A percentile compares a stretch with the other conserved stretches of the same genome.
phyloP scores from a whole-genome alignment of 1,140 invertebrate genomes.

The Drosophila trapezifrons region DNA sequence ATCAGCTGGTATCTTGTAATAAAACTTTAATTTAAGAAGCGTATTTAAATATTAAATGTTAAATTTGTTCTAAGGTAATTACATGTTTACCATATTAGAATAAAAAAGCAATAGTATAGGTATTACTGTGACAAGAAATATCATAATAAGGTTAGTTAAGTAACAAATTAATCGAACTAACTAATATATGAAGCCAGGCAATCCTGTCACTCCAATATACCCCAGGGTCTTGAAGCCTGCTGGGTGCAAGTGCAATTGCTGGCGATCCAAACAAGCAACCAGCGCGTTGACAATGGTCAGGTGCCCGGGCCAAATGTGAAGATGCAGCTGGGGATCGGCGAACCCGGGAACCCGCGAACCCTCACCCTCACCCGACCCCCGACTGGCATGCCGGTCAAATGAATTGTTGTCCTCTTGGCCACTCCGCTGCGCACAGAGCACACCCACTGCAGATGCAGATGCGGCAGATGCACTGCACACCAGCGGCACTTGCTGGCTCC shows the following conservation, averaged over 20 bases:
- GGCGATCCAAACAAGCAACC: conserved; percentile 39
- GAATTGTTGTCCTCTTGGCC: conserved; percentile 65
- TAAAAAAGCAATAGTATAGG: no score
- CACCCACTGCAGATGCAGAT: conserved; percentile 32
- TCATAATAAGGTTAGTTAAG: background rate
- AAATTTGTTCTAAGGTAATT: no score
- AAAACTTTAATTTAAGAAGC: background rate
- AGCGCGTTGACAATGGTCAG: conserved; percentile 79
- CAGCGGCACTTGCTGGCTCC: conserved; percentile 36
- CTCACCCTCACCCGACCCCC: conserved; percentile 24
- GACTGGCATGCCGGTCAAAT: conserved; percentile 59
- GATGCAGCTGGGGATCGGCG: conserved; percentile 68
- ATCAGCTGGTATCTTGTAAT: background rate
- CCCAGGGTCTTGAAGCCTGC: background rate
- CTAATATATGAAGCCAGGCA: background rate
- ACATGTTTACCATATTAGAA: no score
- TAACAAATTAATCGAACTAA: no score
- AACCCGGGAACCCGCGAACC: conserved; percentile 40
- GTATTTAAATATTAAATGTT: background rate
- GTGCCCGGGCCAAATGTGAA: conserved; percentile 73
- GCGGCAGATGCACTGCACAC: conserved; percentile 24
- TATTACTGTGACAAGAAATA: no score
- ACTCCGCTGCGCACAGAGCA: conserved; percentile 34
- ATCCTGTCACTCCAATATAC: conserved; percentile 1
- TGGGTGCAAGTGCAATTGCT: conserved; percentile 30